Conservation (phyloP, 2,797 vertebrate genomes). For the Myioborus miniatus region DNA sequence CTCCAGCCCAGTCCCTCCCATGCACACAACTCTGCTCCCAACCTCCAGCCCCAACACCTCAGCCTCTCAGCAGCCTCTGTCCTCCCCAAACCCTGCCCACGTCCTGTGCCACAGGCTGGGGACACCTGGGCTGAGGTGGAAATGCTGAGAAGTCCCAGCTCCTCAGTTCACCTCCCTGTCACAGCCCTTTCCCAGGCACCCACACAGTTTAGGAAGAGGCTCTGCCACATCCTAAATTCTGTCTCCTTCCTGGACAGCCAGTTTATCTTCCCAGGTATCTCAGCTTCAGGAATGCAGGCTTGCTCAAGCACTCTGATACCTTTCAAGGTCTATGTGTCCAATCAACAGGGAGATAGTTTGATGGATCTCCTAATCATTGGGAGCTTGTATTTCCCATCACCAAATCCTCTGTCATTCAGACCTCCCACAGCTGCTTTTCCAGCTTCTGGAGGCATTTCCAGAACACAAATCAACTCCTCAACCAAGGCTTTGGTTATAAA, state of each 20-base stretch:
- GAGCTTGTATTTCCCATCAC: neutral
- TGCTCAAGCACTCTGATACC: neutral
- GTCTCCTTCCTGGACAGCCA: neutral
- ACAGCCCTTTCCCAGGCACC: neutral
- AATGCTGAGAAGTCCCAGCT: neutral
- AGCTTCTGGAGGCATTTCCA: neutral
- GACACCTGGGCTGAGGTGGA: neutral
- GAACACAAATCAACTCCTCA: neutral
- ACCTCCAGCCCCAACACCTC: neutral
- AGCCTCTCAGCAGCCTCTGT: neutral
- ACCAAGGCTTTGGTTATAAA: neutral
- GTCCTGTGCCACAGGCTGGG: neutral
- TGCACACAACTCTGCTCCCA: neutral
- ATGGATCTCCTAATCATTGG: too few species aligned
- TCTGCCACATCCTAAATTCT: neutral
- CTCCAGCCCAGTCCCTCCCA: neutral
- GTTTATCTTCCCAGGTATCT: neutral
- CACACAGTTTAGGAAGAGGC: neutral
- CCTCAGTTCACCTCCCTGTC: neutral
- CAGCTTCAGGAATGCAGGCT: neutral
- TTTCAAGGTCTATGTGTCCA: neutral
- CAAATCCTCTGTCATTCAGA: neutral
- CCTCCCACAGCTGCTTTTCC: neutral
- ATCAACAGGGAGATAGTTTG: neutral
- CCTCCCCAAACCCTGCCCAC: neutral